phyloP scores from a whole-genome alignment of 2,888 invertebrate genomes.

The Troides helena region DNA sequence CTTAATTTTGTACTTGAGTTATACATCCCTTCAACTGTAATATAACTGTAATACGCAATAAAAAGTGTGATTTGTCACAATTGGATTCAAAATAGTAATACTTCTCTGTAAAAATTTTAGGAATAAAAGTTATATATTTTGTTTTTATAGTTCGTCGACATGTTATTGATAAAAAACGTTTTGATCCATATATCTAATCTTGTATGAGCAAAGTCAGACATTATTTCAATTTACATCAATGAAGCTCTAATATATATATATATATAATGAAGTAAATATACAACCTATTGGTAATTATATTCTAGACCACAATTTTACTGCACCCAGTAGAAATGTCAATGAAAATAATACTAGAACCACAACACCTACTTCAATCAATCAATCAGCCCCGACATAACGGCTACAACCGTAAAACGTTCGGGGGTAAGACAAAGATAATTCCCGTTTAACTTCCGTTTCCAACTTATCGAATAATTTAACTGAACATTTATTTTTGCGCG shows the following conservation, averaged over 20 bases:
- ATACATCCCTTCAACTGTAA: slow-evolving; percentile 42
- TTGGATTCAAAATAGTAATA: not conserved
- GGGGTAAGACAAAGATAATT: slow-evolving; percentile 81
- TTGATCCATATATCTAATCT: too few species aligned
- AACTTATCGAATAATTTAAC: slow-evolving; percentile 82
- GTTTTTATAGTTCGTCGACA: too few species aligned
- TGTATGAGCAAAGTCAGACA: too few species aligned
- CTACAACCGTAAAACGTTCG: slow-evolving; percentile 75
- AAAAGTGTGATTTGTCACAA: slow-evolving; percentile 32
- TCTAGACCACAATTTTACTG: not conserved
- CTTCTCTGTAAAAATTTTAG: too few species aligned
- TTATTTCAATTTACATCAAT: too few species aligned
- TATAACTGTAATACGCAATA: slow-evolving; percentile 41
- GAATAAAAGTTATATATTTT: too few species aligned
- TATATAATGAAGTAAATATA: too few species aligned
- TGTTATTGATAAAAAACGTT: too few species aligned
- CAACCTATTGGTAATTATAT: not conserved
- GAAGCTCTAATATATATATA: too few species aligned
- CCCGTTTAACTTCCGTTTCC: slow-evolving; percentile 81
- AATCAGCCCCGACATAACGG: slow-evolving; percentile 75
- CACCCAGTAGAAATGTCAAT: slow-evolving; percentile 13
- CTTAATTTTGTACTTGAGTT: slow-evolving; percentile 65
- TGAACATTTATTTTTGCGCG: slow-evolving; percentile 82
- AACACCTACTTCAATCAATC: slow-evolving; percentile 49
- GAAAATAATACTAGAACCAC: slow-evolving; percentile 31